Evolutionary conservation across 1,140 invertebrate genomes (phyloP).

Genomic region (Hydropsyche tenuis): DNA sequence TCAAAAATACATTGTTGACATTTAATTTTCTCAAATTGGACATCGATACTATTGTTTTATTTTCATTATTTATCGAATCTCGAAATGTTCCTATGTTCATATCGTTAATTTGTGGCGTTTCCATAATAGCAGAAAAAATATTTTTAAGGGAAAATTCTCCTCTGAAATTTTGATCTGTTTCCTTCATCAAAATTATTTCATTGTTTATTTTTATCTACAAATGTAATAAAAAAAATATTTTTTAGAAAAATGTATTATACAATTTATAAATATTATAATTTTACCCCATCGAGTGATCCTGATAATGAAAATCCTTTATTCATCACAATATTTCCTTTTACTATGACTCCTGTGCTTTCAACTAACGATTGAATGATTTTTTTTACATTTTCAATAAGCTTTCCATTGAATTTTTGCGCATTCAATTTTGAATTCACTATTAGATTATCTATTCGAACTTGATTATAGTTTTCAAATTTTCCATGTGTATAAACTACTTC

Average conservation of each 20-base stretch:
- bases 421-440: constrained; percentile 38
- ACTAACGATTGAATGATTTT: constrained; percentile 33
- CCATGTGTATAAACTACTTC: constrained; percentile 46
- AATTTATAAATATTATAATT: constrained; percentile 3
- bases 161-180: constrained; percentile 41
- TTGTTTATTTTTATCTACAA: constrained; percentile 42
- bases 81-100: constrained; percentile 30
- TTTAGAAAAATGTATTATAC: neutral
- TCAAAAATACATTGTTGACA: constrained; percentile 40
- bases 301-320: constrained; percentile 34
- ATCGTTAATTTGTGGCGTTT: constrained; percentile 43
- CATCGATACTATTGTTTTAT: constrained; percentile 36
- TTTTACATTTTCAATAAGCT: constrained; percentile 30
- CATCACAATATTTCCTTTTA: constrained; percentile 38
- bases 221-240: neutral
- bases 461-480: constrained; percentile 35
- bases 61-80: constrained; percentile 42
- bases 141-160: constrained; percentile 41
- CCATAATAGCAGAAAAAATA: constrained; percentile 36
- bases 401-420: constrained; percentile 38
- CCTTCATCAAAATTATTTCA: constrained; percentile 36
- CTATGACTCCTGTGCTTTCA: constrained; percentile 37
- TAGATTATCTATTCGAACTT: constrained; percentile 39
- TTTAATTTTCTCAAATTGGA: constrained; percentile 29
- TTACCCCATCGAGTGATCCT: constrained; percentile 40